Base-by-base conservation (phyloP, 2,113 vertebrate genomes). In the Macquaria ambigua region DNA sequence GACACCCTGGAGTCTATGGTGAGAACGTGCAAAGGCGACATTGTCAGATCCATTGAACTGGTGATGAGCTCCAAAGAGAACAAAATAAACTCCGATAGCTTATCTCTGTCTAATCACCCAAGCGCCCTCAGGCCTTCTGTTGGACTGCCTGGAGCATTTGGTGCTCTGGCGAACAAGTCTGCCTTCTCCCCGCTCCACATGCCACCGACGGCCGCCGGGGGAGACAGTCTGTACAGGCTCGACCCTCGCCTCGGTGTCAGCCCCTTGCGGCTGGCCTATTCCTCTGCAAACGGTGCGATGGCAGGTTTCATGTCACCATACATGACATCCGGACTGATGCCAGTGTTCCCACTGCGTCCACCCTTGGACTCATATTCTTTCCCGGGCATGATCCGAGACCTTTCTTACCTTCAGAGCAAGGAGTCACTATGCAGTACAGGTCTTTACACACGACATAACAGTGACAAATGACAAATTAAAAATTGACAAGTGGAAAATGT, bases 11-110 rank as follows among this genome's bases (percentile, higher is more conserved):
- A 97, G 90, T 94, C 93, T 15, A 95, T 96, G 78, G 94, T 97
- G 55, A 95, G 92, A 41, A 92, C 93, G 59, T 97, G 97, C 93
- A 96, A 93, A 66, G 97, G 97, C 2, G 96, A 98, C 92, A 95
- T 97, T 3, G 96, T 98, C 37, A 97, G 96, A 92, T 96, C 97
- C 56, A 97, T 97, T 14, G 97, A 98, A 41, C 92, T 97, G 74
- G 81, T 96, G 5, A 71, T 98, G 63, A 95, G 92, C 76, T 94
- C 96, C 46, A 97, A 94, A 83, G 96, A 97, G 20, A 89, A 91
- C 52, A 93, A 90, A 55, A 58, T 68, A 15, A 93, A 90, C 70
- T 20, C 88, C 23, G 89, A 90, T 4, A 77, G 92, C 12, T 20
- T 61, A 21, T 78, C 95, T 11, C 58, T 81, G 21, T 50, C 92